phyloP scores from a whole-genome alignment of 2,888 invertebrate genomes.

The Criorhina ranunculi region DNA sequence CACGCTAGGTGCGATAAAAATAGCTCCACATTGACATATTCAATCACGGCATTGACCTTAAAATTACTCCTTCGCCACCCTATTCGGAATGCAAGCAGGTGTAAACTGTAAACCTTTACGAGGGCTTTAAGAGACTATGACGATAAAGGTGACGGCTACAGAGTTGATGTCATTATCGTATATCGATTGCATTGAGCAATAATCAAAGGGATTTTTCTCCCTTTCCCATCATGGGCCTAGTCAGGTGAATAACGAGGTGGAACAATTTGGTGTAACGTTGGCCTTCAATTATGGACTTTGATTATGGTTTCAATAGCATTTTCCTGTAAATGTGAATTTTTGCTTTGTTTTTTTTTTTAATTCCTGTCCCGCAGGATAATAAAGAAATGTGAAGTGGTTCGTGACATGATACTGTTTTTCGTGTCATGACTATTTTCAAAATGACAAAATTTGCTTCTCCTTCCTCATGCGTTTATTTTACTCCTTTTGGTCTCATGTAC shows the following conservation, averaged over 20 bases:
- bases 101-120: conserved; percentile 20
- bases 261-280: conserved; percentile 46
- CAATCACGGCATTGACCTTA: conserved; percentile 35
- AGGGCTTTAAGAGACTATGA: conserved; percentile 8
- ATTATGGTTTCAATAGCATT: conserved; percentile 46
- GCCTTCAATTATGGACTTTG: conserved; percentile 58
- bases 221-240: neutral
- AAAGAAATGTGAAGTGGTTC: conserved; percentile 20
- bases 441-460: neutral
- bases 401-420: conserved; percentile 43
- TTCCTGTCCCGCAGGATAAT: conserved; percentile 8
- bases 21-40: conserved; percentile 18
- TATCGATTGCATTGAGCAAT: conserved; percentile 20
- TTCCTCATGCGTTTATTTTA: neutral
- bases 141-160: conserved; percentile 15
- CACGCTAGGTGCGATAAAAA: neutral
- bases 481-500: conserved; percentile 9
- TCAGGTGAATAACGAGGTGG: conserved; percentile 44
- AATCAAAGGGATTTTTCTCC: conserved; percentile 19
- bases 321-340: conserved; percentile 27
- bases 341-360: conserved; percentile 7
- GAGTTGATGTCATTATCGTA: conserved; percentile 38
- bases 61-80: neutral
- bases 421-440: conserved; percentile 2
- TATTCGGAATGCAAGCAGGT: conserved; percentile 27